Conservation (phyloP, 2,888 invertebrate species). For the Odontothrips loti region DNA sequence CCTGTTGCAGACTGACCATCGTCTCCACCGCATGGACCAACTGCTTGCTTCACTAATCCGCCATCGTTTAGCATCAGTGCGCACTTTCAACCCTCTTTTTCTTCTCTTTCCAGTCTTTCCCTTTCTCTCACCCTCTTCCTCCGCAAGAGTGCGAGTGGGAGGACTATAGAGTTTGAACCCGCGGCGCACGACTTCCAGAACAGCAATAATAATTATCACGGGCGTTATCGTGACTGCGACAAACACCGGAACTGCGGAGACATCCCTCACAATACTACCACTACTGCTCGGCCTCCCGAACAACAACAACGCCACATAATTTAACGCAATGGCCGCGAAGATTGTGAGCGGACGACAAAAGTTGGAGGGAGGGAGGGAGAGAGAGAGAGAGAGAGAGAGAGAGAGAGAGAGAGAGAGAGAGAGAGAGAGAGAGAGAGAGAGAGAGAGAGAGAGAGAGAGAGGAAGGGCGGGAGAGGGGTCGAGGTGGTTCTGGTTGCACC, state of each 20-base stretch:
- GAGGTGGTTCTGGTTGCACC: background rate
- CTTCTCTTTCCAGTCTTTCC: background rate
- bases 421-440: background rate
- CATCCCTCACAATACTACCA: too few species aligned
- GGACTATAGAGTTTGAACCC: too few species aligned
- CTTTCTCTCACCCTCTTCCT: background rate
- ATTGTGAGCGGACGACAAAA: background rate
- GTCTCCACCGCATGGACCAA: too few species aligned
- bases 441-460: background rate
- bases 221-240: too few species aligned
- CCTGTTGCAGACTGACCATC: too few species aligned
- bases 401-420: background rate
- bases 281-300: too few species aligned
- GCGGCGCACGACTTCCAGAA: too few species aligned
- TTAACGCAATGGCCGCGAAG: slow-evolving; percentile 11
- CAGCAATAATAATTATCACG: too few species aligned
- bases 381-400: background rate
- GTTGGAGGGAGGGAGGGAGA: background rate
- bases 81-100: background rate
- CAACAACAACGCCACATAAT: background rate
- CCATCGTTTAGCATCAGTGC: too few species aligned
- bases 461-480: background rate
- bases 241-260: too few species aligned
- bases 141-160: background rate
- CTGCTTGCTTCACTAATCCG: too few species aligned